These are phyloP conservation scores for Porites cylindrica DNA, from an alignment of 92 coral and sea anemone genomes.

Conservation along the genomic window DNA sequence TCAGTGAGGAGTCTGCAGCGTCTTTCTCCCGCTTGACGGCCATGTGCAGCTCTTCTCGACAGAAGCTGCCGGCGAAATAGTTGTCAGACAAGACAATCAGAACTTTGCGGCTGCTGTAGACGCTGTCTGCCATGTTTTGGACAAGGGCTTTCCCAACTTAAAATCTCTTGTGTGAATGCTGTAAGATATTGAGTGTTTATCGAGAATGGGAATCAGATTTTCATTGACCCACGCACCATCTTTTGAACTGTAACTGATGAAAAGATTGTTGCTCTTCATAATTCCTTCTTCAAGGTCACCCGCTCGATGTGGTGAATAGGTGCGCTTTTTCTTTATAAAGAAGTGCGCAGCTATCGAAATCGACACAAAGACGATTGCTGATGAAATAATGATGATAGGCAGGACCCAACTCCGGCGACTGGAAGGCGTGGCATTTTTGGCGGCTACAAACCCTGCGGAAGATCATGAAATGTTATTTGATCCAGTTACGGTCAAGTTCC, in stretches of 20 bases:
- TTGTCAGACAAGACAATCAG: conserved; percentile 76
- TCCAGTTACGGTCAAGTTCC: no score
- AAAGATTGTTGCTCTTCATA: neutral
- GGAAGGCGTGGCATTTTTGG: neutral
- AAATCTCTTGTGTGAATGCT: conserved; percentile 79
- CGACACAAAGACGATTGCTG: neutral
- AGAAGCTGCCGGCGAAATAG: conserved; percentile 73
- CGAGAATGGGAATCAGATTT: conserved; percentile 47
- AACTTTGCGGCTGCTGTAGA: conserved; percentile 70
- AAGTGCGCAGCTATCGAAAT: neutral
- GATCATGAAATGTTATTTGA: no score
- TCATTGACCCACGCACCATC: conserved; percentile 54
- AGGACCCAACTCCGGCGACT: neutral
- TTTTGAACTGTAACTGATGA: conserved; percentile 56
- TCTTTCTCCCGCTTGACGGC: conserved; percentile 54
- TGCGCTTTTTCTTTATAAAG: neutral
- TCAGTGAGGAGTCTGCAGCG: conserved; percentile 18
- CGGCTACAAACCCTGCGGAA: no score
- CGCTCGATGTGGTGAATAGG: neutral
- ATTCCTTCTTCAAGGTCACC: neutral
- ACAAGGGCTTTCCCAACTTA: conserved; percentile 69
- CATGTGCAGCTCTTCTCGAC: conserved; percentile 74
- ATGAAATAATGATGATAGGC: conserved; percentile 5
- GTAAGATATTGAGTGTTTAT: conserved; percentile 44
- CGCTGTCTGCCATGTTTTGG: conserved; percentile 85